phyloP scores from a whole-genome alignment of 2,888 invertebrate species.

The Belgica antarctica region DNA sequence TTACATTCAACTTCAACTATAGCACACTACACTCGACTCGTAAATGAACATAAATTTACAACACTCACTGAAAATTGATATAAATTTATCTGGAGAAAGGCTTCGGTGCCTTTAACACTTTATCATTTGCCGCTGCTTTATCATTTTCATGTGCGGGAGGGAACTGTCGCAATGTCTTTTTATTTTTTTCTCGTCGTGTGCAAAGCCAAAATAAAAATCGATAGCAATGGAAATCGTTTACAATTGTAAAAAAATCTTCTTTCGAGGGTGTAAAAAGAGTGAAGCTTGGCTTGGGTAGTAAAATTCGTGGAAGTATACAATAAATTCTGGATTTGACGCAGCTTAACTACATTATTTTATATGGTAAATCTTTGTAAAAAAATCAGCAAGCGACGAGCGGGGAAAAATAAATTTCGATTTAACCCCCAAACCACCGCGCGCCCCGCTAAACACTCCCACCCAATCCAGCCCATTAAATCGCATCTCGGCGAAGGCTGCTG shows the following conservation, averaged over 20 bases:
- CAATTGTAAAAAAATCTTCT: not conserved
- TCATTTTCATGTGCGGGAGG: slow-evolving; percentile 27
- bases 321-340: slow-evolving; percentile 41
- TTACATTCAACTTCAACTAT: not conserved
- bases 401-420: slow-evolving; percentile 38
- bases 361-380: slow-evolving; percentile 41
- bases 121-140: slow-evolving; percentile 38
- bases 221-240: not conserved
- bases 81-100: slow-evolving; percentile 30
- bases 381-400: slow-evolving; percentile 4
- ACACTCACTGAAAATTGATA: slow-evolving; percentile 30
- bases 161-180: not conserved
- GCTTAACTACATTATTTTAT: slow-evolving; percentile 39
- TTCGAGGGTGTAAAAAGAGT: not conserved
- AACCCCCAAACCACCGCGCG: too few relatives aligned
- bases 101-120: not conserved
- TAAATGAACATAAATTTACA: slow-evolving; percentile 26
- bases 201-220: slow-evolving; percentile 19
- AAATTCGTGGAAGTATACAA: slow-evolving; percentile 34
- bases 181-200: not conserved
- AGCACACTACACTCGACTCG: not conserved
- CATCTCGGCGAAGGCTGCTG: too few relatives aligned
- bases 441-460: slow-evolving; percentile 10
- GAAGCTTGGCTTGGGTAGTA: not conserved
- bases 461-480: too few relatives aligned